Evolutionary conservation across 2,888 invertebrate species (phyloP), one percentile per base, ranked within the genome.

Genomic region (Timandra comae): DNA sequence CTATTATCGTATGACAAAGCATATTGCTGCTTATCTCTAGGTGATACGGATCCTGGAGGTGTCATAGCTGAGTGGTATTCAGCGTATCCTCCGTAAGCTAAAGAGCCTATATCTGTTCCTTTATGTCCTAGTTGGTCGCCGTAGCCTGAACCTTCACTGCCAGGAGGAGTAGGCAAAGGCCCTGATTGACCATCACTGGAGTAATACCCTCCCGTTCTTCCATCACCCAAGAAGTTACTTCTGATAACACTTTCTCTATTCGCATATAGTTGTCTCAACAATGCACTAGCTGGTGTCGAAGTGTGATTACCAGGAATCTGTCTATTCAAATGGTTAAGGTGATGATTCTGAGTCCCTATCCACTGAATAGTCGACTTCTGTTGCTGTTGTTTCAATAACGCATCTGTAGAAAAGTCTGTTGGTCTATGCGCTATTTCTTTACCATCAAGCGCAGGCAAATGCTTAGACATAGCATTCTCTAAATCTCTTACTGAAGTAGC

Each of bases 391-490:
- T 95, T 95, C 26, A 95, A 77, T 22, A 95, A 77, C 0, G 95
- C 91, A 61, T 95, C 95, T 0, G 95, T 92, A 49, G 95, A 95
- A 64, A 96, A 96, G 63, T 96, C 96, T 1, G 96, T 95, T 1
- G 93, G 92, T 54, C 92, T 89, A 57, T 92, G 91, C 0, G 88
- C 77, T 29, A 88, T 78, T 58, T 86, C 82, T 35, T 86, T 84
- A 0, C 80, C 82, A 32, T 86, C 86, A 48, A 90, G 74, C 27
- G 88, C 69, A 0, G 94, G 94, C 36, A 98, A 82, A 81, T 97
- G 97, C 64, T 97, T 97, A 10, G 97, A 97, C 97, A 98, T 98
- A 27, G 96, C 97, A 63, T 97, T 96, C 73, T 98, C 97, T 51
- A 98, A 85, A 59, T 97, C 97, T 74, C 96, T 95, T 0, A 96